Evolutionary conservation across 1,140 invertebrate genomes (phyloP).

Genomic region (Cardiocondyla obscurior): DNA sequence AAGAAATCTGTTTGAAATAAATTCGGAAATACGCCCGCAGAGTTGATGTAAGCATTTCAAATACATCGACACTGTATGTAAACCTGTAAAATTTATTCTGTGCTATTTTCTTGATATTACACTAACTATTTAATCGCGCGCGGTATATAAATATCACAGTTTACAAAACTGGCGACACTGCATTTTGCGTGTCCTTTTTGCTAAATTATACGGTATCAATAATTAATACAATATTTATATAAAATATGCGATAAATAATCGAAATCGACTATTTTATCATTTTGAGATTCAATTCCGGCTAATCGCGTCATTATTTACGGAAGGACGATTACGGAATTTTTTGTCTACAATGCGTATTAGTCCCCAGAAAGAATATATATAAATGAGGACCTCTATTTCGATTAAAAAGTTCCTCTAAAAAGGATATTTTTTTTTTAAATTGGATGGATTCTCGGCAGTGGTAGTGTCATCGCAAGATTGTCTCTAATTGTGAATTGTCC

Average conservation of each 20-base stretch:
- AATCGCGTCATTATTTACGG: background rate
- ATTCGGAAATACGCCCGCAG: background rate
- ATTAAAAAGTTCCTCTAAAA: conserved; percentile 23
- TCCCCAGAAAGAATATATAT: background rate
- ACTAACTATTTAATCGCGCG: conserved; percentile 55
- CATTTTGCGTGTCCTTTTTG: conserved; percentile 49
- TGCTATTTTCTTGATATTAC: conserved; percentile 31
- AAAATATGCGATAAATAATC: conserved; percentile 38
- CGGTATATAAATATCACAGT: conserved; percentile 81
- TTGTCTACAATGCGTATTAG: background rate
- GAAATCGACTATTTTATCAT: conserved; percentile 14
- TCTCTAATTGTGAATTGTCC: background rate
- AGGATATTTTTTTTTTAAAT: conserved; percentile 16
- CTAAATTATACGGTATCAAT: conserved; percentile 65
- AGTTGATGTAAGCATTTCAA: background rate
- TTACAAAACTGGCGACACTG: conserved; percentile 78
- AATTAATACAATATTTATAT: conserved; percentile 57
- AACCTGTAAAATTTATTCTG: conserved; percentile 19
- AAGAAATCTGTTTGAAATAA: background rate
- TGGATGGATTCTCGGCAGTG: conserved; percentile 54
- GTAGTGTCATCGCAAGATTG: conserved; percentile 1
- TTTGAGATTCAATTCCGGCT: conserved; percentile 9
- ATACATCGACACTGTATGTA: conserved; percentile 7
- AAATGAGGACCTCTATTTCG: background rate
- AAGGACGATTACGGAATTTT: background rate